Evolutionary conservation across 1,140 invertebrate genomes (phyloP).

Genomic region (Drosophila albomicans): DNA sequence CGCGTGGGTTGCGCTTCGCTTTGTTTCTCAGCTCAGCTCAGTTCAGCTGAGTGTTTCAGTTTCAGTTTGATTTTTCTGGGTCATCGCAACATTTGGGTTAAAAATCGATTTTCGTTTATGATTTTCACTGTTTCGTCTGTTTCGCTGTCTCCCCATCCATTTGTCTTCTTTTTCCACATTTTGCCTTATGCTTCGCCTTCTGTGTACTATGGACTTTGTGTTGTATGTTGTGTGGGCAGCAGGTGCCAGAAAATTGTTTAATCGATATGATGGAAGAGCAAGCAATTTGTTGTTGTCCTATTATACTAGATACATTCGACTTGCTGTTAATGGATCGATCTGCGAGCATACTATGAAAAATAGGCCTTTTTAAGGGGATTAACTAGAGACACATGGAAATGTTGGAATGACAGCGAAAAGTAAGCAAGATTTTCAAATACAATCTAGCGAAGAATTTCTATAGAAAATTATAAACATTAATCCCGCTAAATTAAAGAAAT

Average conservation of each 20-base stretch:
- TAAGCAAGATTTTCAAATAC: background rate
- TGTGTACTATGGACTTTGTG: constrained; percentile 27
- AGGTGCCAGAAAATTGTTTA: constrained; percentile 55
- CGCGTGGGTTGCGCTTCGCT: constrained; percentile 27
- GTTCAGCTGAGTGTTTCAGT: background rate
- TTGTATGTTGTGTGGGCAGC: background rate
- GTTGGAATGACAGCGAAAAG: background rate
- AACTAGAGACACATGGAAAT: background rate
- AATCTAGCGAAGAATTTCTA: background rate
- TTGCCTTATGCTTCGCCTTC: constrained; percentile 35
- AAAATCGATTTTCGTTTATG: constrained; percentile 61
- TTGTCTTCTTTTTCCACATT: constrained; percentile 18
- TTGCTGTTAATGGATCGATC: constrained; percentile 24
- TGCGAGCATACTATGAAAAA: background rate
- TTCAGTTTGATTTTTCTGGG: constrained; percentile 35
- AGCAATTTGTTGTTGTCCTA: constrained; percentile 49
- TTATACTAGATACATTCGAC: constrained; percentile 8
- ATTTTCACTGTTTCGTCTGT: constrained; percentile 40
- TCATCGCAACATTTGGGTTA: constrained; percentile 54
- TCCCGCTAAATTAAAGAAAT: too few species aligned
- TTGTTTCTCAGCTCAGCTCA: background rate
- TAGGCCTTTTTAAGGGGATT: constrained; percentile 11
- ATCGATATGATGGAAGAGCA: constrained; percentile 52
- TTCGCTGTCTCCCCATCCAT: constrained; percentile 1
- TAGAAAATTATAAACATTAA: too few species aligned